Conservation (phyloP, 2,113 vertebrate genomes). For the Eupsittula cactorum region DNA sequence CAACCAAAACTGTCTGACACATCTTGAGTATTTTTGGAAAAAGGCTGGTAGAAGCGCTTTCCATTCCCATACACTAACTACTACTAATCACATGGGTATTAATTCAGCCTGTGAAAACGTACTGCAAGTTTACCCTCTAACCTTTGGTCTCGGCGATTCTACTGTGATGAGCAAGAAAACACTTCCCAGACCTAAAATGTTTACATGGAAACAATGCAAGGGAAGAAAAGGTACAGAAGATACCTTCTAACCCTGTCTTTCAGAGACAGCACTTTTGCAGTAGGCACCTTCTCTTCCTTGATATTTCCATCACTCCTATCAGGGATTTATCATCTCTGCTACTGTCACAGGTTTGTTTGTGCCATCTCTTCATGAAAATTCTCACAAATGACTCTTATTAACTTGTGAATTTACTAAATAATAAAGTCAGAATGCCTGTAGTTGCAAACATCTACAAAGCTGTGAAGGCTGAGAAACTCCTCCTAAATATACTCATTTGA, state of each 20-base stretch:
- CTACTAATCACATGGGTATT: background rate
- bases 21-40: background rate
- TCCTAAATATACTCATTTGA: background rate
- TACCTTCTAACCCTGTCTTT: background rate
- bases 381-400: background rate
- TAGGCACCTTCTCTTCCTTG: background rate
- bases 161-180: background rate
- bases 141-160: background rate
- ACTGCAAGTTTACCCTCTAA: background rate
- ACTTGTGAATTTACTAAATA: background rate
- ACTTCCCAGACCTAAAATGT: background rate
- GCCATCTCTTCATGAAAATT: background rate
- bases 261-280: background rate
- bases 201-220: background rate
- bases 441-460: background rate
- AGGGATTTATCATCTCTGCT: background rate
- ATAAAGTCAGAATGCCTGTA: background rate
- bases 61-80: background rate
- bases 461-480: background rate
- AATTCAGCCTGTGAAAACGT: background rate
- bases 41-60: background rate
- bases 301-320: background rate
- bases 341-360: background rate
- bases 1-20: background rate
- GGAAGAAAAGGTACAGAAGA: background rate